Base-by-base conservation (phyloP, 1,140 invertebrate species). In the Zaprionus capensis region DNA sequence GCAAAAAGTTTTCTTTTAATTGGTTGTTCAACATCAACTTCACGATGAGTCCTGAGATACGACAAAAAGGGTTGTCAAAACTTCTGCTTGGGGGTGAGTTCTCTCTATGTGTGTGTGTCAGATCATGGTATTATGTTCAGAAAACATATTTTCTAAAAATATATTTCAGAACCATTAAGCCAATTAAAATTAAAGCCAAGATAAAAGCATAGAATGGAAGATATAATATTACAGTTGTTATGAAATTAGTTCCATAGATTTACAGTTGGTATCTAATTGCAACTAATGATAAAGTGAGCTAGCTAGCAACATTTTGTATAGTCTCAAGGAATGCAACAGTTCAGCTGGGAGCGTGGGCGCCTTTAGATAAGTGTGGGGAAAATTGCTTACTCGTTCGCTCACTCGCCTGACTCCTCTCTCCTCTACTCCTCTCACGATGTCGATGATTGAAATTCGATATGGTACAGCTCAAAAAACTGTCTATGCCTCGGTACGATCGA, bases 281-380 rank as follows among this genome's bases (percentile, higher is more conserved):
- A 76, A 81, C 83, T 87, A 91, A 91, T 91, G 91, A 91, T 91
- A 91, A 87, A 72, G 81, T 76, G 56, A 73, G 63, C 58, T 84
- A 81, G 82, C 38, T 15, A 14, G 24, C n/a, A 20, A 20, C 7
- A 20, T 17, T 22, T 7, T 26, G 5, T 26, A 0, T 17, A 22
- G 17, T 51, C 17, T 24, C 3, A 24, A 12, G 46, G 46, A 20
- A 51, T 81, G 66, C 34, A 69, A 49, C 41, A 46, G 41, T 46
- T 46, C n/a, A 46, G 41, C 49, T 14, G 66, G 56, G 63, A 78
- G 72, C 77, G 70, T 69, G 79, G 78, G 80, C 76, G 57, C 77
- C 57, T 41, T 57, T 57, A 49, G 38, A 20, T 36, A 26, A 72
- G 71, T 80, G 77, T 81, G 71, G 49, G 64, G 67, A 72, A 86